Base-by-base conservation (phyloP, 2,888 invertebrate species). In the Zygaena filipendulae region DNA sequence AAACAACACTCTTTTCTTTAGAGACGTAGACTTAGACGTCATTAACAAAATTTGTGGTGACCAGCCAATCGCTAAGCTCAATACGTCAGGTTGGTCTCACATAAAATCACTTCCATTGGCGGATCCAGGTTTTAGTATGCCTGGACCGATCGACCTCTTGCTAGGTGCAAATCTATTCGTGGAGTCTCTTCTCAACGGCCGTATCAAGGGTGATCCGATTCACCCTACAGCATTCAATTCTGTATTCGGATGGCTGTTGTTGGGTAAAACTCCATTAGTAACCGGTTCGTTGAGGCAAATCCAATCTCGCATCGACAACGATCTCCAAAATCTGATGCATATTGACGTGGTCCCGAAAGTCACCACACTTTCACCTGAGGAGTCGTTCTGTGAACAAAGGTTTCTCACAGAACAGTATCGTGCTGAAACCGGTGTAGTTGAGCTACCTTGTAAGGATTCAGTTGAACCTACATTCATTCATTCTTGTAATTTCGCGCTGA, bases 101-200 rank as follows among this genome's bases (percentile, higher is more conserved):
- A 27, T 31, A 11, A 23, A 26, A 21, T 27, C 31, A 11, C 13
- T 36, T 13, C 18, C 23, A 11, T 26, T 39, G 22, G 36, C 39
- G 2, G 39, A 39, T 25, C 36, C 38, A 11, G 23, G 22, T 3
- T 35, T 29, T 21, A 16, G 29, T 18, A 29, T 25, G 14, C 34
- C 36, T 20, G 31, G 34, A 12, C 23, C 34, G 3, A 31, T 36
- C 21, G 36, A 36, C 12, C 14, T 36, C n/a, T 11, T 36, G 11
- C 19, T 36, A 9, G 34, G 28, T 10, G 36, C 36, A 5, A 34
- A 36, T 20, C 26, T 34, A 6, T 30, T 36, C 9, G 25, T 23
- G 2, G 13, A 28, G 7, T 20, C 25, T 3, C 28, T 29, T 7
- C 20, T 29, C 10, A 20, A 5, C 9, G 21, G 21, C 18, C 22